Evolutionary conservation across 2,888 invertebrate genomes (phyloP).

Genomic region (Agonopterix alstromeriana): DNA sequence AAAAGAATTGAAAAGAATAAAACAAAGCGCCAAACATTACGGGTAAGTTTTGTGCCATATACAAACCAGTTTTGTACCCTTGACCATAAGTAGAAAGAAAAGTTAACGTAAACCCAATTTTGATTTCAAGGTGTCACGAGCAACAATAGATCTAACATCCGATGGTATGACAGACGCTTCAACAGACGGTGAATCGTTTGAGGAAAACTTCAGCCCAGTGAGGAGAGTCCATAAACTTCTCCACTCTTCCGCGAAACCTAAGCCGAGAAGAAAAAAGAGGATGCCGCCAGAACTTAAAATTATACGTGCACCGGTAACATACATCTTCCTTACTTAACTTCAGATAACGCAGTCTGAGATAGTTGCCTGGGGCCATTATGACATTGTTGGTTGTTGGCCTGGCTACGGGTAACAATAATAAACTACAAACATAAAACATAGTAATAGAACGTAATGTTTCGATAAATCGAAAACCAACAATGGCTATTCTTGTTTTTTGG

Average conservation of each 20-base stretch:
- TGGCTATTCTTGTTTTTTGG: no score
- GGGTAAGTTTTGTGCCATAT: slow-evolving; percentile 44
- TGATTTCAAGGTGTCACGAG: slow-evolving; percentile 69
- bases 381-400: no score
- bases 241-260: slow-evolving; percentile 47
- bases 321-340: no score
- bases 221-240: slow-evolving; percentile 60
- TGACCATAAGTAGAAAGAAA: no score
- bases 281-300: slow-evolving; percentile 74
- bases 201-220: slow-evolving; percentile 62
- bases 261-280: slow-evolving; percentile 65
- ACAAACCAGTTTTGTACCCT: no score
- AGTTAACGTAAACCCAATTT: background rate
- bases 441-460: no score
- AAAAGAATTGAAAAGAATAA: slow-evolving; percentile 62
- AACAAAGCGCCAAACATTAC: slow-evolving; percentile 74
- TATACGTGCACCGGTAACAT: slow-evolving; percentile 56
- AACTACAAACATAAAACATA: no score
- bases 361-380: no score
- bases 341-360: no score
- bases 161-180: slow-evolving; percentile 82
- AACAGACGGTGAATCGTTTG: slow-evolving; percentile 77
- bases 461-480: no score
- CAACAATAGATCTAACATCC: slow-evolving; percentile 78
- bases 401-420: no score